Base-by-base conservation (phyloP, 2,888 invertebrate genomes). In the Caenorhabditis zanzibari region DNA sequence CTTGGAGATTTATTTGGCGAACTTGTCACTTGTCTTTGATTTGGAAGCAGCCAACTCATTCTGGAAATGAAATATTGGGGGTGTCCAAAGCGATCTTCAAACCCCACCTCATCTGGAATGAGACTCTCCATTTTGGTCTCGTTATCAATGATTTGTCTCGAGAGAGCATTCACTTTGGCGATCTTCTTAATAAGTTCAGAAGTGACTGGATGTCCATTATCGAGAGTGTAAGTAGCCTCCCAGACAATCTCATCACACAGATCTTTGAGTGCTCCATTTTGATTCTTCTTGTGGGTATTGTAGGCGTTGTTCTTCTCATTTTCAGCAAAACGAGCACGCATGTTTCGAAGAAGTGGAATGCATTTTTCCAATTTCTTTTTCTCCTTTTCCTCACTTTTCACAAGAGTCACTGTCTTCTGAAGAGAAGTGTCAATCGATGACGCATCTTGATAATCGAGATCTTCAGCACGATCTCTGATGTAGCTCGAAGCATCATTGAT, bases 31-130 rank as follows among this genome's bases (percentile, higher is more conserved):
- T 6, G 71, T 71, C 54, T 79, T 80, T 49, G 81, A 75, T 14
- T 81, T 75, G 14, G 81, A 81, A 28, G 75, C 81, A 16, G 81
- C 81, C 69, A 81, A 47, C 35, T 81, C 81, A 24, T 69, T 64
- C 71, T 73, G 73, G 22, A 73, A 44, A n/a, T n/a, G n/a, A n/a
- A n/a, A n/a, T n/a, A n/a, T n/a, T n/a, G n/a, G n/a, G n/a, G n/a
- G n/a, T n/a, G n/a, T 26, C 14, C 10, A 12, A 22, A 2, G 10
- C 10, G n/a, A 35, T 19, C 28, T 19, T 47, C 19, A 56, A 16
- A 56, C 2, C 0, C 24, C 35, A 73, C 73, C 73, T 81, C 75
- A 58, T 81, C 81, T 22, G 38, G 69, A 14, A 75, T 56, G 22
- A 81, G 56, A 26, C 47, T 63, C 56, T 81, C 81, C 61, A 61